Percentiles rank a stretch among this genome's conserved stretches.
Evolutionary conservation across 2,888 invertebrate genomes (phyloP).

Genomic region (Endotricha flammealis): DNA sequence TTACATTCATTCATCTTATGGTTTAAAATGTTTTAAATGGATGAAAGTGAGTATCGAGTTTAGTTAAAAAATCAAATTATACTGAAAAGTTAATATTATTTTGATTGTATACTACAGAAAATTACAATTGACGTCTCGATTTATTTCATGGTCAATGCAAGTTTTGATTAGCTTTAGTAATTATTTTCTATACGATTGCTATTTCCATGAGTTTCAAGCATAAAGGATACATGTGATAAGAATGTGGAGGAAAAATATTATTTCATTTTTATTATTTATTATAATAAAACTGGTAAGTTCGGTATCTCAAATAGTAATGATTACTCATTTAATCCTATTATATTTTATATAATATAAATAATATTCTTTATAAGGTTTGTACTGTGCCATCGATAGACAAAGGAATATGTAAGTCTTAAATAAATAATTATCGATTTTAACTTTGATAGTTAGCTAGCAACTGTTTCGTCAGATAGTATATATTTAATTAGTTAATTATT

Average conservation of each 20-base stretch:
- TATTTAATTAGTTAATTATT: no score
- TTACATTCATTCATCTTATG: no score
- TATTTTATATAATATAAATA: not conserved
- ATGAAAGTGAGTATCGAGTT: no score
- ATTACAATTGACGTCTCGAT: no score
- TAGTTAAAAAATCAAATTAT: no score
- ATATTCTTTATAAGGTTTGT: not conserved
- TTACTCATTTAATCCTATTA: not conserved
- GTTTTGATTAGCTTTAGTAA: constrained; percentile 42
- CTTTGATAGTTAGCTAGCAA: no score
- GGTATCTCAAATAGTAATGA: not conserved
- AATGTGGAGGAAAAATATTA: constrained; percentile 20
- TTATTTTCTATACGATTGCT: constrained; percentile 30
- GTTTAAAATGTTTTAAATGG: no score
- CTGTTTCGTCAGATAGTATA: no score
- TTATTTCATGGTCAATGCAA: constrained; percentile 46
- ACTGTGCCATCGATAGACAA: not conserved
- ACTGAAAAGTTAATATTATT: no score
- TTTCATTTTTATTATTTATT: constrained; percentile 20
- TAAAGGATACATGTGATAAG: constrained; percentile 15
- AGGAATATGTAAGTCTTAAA: no score
- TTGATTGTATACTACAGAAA: no score
- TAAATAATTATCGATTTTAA: no score
- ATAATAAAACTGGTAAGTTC: constrained; percentile 13
- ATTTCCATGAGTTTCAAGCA: constrained; percentile 10